phyloP scores from a whole-genome alignment of 2,888 invertebrate genomes.

The Euplexia lucipara region DNA sequence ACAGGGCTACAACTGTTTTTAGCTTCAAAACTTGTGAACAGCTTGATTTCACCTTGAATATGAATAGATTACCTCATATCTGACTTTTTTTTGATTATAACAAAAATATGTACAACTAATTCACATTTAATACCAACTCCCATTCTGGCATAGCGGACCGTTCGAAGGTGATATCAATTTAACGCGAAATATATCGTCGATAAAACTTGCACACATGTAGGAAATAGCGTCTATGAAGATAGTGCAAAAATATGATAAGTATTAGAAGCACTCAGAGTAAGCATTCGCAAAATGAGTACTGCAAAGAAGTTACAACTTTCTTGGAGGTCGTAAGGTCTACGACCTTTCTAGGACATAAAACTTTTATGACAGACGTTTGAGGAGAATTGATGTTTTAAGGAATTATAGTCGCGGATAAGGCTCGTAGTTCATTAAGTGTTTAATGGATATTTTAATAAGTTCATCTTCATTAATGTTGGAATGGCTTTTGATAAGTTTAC shows the following conservation, averaged over 20 bases:
- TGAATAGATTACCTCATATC: too few species aligned
- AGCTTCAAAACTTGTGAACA: too few species aligned
- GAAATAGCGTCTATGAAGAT: slow-evolving; percentile 41
- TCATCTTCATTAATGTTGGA: background rate
- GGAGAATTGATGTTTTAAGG: slow-evolving; percentile 14
- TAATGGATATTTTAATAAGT: slow-evolving; percentile 1
- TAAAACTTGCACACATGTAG: slow-evolving; percentile 45
- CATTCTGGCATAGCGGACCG: background rate
- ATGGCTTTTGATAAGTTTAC: background rate
- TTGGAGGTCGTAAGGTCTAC: slow-evolving; percentile 27
- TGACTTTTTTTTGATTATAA: too few species aligned
- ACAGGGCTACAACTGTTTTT: too few species aligned
- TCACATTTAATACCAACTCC: background rate
- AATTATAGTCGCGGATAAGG: background rate
- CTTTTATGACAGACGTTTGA: slow-evolving; percentile 34
- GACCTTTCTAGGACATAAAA: slow-evolving; percentile 40
- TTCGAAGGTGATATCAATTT: slow-evolving; percentile 24
- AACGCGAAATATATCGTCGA: slow-evolving; percentile 42
- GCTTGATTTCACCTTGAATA: too few species aligned
- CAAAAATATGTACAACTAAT: background rate
- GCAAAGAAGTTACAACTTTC: slow-evolving; percentile 34
- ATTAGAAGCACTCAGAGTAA: slow-evolving; percentile 49
- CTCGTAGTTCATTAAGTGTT: background rate
- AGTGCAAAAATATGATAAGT: slow-evolving; percentile 62
- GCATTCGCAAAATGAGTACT: slow-evolving; percentile 47